Conservation (phyloP, 2,797 vertebrate species). For the Crenichthys baileyi region DNA sequence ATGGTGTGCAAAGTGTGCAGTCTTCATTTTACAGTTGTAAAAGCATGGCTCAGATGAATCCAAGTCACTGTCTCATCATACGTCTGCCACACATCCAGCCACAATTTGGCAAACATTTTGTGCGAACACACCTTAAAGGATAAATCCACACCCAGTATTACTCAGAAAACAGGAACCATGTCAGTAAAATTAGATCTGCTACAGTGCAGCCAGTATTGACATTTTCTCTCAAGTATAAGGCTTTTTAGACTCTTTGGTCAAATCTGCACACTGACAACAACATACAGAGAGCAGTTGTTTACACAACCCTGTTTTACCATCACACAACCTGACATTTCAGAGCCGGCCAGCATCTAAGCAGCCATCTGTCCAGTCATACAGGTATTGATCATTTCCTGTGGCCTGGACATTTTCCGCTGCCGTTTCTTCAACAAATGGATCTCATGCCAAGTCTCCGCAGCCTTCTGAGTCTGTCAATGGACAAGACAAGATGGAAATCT, state of each 20-base stretch:
- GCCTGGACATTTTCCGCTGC: slow-evolving; percentile 43
- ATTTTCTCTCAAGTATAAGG: slow-evolving; percentile 39
- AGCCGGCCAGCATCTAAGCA: slow-evolving; percentile 56
- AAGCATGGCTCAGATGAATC: neutral
- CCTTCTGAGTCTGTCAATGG: slow-evolving; percentile 39
- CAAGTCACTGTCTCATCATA: no score
- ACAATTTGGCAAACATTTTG: neutral
- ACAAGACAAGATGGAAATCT: slow-evolving; percentile 39
- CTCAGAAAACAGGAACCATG: slow-evolving; percentile 26
- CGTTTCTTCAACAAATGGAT: slow-evolving; percentile 47
- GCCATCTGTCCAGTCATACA: slow-evolving; percentile 58
- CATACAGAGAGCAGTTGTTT: slow-evolving; percentile 16
- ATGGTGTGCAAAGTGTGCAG: no score
- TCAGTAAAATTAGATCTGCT: slow-evolving; percentile 20
- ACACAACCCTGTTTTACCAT: slow-evolving; percentile 35
- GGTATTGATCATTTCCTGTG: slow-evolving; percentile 67
- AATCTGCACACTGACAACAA: slow-evolving; percentile 17
- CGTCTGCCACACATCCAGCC: neutral
- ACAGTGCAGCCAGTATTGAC: slow-evolving; percentile 17
- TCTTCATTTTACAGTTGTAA: neutral
- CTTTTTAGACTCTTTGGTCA: slow-evolving; percentile 30
- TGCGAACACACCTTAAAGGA: neutral
- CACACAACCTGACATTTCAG: slow-evolving; percentile 42
- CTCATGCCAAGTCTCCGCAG: slow-evolving; percentile 40
- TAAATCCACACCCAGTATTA: neutral